Base-by-base conservation (phyloP, 2,888 invertebrate species). In the Mechanitis mazaeus region DNA sequence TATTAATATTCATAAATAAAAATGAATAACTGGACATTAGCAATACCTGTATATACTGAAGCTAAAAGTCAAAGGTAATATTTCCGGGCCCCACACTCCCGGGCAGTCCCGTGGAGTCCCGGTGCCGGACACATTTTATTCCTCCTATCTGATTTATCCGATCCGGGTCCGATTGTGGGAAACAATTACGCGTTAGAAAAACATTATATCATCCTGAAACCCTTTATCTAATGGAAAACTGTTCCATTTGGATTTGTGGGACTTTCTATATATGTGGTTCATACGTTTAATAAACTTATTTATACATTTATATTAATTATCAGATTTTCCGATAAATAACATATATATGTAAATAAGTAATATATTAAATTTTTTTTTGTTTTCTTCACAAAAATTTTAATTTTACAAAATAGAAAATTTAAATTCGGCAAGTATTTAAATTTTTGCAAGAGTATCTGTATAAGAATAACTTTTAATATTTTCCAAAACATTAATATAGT, bases 81-180 rank as follows among this genome's bases (percentile, higher is more conserved):
- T 6, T 50, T 66, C 47, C 38, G 70, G 69, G 74, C 75, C 69
- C 64, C 65, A 69, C 64, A 60, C 59, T 65, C 69, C 69, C 69
- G 68, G 66, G 66, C 72, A 65, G 69, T 64, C 67, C 66, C 68
- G 63, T 31, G 9, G 42, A 50, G 7, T 31, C 28, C 69, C 66
- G 74, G 68, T 64, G 66, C 71, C 71, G 69, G 74, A 66, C 69
- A 64, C 76, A 75, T 81, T 81, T 81, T 80, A 78, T 81, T 81
- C 71, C 66, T 77, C 75, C 77, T 78, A 81, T 83, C 82, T 80
- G 84, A 85, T 83, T 82, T 81, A 75, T 79, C 75, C 73, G 75
- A 76, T 72, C 68, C 68, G 70, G 75, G 71, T 71, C 72, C 72
- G 70, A 71, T 69, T 68, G 71, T 70, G 74, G 78, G 77, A 85